These are phyloP conservation scores for Chrysodeixis includens DNA, from an alignment of 2,888 invertebrate genomes.

Conservation along the genomic window DNA sequence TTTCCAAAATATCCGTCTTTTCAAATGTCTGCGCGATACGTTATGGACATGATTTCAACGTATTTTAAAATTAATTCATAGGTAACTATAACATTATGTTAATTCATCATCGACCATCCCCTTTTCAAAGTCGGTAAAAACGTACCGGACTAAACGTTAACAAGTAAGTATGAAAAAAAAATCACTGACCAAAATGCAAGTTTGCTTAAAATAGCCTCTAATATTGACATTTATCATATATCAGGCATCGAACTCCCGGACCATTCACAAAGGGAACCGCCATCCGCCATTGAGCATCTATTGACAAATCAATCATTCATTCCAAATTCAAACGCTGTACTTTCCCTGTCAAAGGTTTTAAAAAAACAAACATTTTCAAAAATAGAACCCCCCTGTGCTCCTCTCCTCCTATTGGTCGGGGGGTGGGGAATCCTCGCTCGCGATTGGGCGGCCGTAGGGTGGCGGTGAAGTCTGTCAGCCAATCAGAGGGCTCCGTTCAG, in stretches of 20 bases:
- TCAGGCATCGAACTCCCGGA: not conserved
- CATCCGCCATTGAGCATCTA: conserved; percentile 36
- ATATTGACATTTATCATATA: not conserved
- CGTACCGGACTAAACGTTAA: too few relatives aligned
- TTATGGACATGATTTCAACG: too few relatives aligned
- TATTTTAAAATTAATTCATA: too few relatives aligned
- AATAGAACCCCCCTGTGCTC: conserved; percentile 56
- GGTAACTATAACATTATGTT: too few relatives aligned
- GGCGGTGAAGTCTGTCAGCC: conserved; percentile 66
- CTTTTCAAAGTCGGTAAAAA: not conserved
- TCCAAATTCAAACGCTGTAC: conserved; percentile 51
- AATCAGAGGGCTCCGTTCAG: conserved; percentile 68
- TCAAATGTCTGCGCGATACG: too few relatives aligned
- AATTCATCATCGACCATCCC: too few relatives aligned
- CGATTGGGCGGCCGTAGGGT: conserved; percentile 72
- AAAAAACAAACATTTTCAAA: conserved; percentile 60
- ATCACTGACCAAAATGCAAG: not conserved
- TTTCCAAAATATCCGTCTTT: too few relatives aligned
- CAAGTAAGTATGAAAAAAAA: not conserved
- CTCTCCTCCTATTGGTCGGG: conserved; percentile 58
- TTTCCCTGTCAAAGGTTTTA: conserved; percentile 57
- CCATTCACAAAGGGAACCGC: conserved; percentile 14
- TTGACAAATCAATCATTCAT: conserved; percentile 51
- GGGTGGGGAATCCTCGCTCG: conserved; percentile 63
- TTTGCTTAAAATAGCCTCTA: not conserved